Percentiles rank a stretch among this genome's conserved stretches.
These are phyloP conservation scores for Apotomis betuletana DNA, from an alignment of 2,888 invertebrate species.

Conservation along the genomic window DNA sequence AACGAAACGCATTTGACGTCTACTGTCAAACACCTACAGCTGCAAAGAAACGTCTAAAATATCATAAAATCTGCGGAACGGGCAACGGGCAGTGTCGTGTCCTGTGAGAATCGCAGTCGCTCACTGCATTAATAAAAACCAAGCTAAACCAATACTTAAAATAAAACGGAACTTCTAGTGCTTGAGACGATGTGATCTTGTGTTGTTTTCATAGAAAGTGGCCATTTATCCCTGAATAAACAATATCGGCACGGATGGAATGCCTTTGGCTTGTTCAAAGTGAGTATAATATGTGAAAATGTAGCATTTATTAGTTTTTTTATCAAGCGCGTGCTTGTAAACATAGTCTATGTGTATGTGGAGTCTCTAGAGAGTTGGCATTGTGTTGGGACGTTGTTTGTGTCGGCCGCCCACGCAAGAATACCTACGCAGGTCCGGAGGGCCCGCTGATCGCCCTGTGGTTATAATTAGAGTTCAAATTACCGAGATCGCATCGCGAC, in stretches of 20 bases:
- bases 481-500: conserved; percentile 25
- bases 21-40: conserved; percentile 48
- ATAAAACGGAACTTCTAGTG: conserved; percentile 13
- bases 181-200: conserved; percentile 48
- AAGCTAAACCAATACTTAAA: conserved; percentile 5
- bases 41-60: conserved; percentile 30
- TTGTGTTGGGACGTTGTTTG: conserved; percentile 12
- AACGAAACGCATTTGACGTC: conserved; percentile 41
- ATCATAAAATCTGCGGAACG: conserved; percentile 24
- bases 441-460: conserved; percentile 42
- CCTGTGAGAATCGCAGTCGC: not conserved
- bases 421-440: conserved; percentile 25
- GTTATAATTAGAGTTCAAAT: conserved; percentile 47
- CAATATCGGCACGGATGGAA: conserved; percentile 66
- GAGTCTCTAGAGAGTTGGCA: not conserved
- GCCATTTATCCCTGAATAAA: conserved; percentile 48
- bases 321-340: conserved; percentile 25
- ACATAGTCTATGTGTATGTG: conserved; percentile 14
- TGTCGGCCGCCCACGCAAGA: conserved; percentile 52
- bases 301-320: conserved; percentile 36
- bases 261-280: conserved; percentile 64
- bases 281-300: conserved; percentile 56
- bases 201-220: conserved; percentile 51
- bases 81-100: conserved; percentile 13
- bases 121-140: conserved; percentile 13